Conservation (phyloP, 2,113 vertebrate genomes). For the Potamarius usumacintae region DNA sequence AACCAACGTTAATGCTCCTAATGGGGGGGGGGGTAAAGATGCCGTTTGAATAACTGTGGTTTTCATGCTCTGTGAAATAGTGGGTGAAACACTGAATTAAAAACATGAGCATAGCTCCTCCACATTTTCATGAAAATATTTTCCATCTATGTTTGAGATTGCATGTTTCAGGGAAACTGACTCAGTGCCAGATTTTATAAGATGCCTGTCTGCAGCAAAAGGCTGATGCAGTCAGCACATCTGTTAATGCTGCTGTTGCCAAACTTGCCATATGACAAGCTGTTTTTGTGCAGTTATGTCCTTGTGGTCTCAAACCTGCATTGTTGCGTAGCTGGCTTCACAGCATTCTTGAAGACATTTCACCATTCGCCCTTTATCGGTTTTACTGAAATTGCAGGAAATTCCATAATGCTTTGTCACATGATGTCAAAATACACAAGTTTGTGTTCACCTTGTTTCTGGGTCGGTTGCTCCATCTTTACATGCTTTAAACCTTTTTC, state of each 20-base stretch:
- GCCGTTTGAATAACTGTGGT: background rate
- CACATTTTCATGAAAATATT: background rate
- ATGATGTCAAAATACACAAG: background rate
- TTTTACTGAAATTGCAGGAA: background rate
- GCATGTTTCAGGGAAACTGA: background rate
- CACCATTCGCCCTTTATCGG: background rate
- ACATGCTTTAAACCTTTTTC: background rate
- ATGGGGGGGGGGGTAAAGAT: rapidly evolving
- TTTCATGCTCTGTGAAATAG: background rate
- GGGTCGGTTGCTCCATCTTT: background rate
- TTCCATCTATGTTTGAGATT: background rate
- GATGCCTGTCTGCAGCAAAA: background rate
- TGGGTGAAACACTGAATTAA: background rate
- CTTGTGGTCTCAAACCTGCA: background rate
- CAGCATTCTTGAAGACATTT: background rate
- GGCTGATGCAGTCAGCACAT: constrained; percentile 19
- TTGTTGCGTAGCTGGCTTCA: background rate
- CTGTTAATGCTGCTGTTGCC: constrained; percentile 15
- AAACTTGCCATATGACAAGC: constrained; percentile 1
- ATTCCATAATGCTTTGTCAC: background rate
- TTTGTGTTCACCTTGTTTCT: background rate
- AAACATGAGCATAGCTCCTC: background rate
- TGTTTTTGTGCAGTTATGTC: background rate
- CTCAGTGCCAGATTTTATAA: background rate
- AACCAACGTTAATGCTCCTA: background rate